Conservation (phyloP, 1,140 invertebrate species). For the Drosophila gunungcola region DNA sequence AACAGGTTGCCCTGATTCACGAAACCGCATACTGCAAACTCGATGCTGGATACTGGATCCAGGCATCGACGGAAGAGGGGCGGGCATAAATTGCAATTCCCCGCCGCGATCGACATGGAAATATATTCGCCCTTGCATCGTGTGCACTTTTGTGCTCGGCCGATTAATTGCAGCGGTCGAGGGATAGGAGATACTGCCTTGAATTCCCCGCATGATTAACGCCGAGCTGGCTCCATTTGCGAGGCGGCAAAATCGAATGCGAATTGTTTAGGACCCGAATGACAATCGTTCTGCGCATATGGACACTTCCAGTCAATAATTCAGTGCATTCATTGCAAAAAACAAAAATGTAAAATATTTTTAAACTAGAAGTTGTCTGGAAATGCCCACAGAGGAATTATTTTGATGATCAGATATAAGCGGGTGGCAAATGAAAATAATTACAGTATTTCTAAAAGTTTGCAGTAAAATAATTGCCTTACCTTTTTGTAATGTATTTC, state of each 20-base stretch:
- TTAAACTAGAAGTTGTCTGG: no score
- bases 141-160: slow-evolving; percentile 45
- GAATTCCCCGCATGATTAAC: slow-evolving; percentile 35
- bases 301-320: no score
- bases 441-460: no score
- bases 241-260: slow-evolving; percentile 1
- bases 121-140: slow-evolving; percentile 46
- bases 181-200: background rate
- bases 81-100: slow-evolving; percentile 47
- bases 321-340: no score
- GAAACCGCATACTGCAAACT: background rate
- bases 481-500: no score
- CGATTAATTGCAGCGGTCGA: slow-evolving; percentile 20
- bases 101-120: slow-evolving; percentile 51
- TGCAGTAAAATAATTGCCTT: no score
- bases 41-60: background rate
- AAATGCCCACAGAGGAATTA: no score
- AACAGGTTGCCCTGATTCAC: slow-evolving; percentile 7
- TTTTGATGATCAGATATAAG: no score
- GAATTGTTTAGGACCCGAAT: background rate
- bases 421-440: no score
- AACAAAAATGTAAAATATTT: no score
- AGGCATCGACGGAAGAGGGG: background rate
- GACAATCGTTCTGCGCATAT: no score
- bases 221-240: background rate